phyloP scores from a whole-genome alignment of 2,113 vertebrate species.

The Steatornis caripensis region DNA sequence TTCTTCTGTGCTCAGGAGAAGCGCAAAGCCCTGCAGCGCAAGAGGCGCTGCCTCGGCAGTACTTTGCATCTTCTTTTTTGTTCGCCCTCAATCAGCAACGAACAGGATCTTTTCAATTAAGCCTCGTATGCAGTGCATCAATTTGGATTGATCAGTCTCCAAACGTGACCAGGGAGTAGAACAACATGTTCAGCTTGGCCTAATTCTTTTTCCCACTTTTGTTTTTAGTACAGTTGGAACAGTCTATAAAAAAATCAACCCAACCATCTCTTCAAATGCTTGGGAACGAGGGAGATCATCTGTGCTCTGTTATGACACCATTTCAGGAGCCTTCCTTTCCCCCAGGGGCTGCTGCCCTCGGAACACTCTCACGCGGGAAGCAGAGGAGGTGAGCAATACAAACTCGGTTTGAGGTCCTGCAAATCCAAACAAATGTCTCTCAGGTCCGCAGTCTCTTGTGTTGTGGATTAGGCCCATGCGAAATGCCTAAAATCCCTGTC shows the following conservation, averaged over 20 bases:
- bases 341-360: background rate
- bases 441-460: background rate
- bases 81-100: background rate
- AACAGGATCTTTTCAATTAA: background rate
- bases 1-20: background rate
- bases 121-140: background rate
- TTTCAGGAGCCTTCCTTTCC: background rate
- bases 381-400: background rate
- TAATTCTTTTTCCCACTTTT: background rate
- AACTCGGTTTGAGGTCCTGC: background rate
- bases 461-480: background rate
- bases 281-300: background rate
- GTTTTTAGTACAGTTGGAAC: background rate
- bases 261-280: background rate
- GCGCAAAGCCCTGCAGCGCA: background rate
- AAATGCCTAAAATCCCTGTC: background rate
- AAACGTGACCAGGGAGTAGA: background rate
- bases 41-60: background rate
- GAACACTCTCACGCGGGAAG: background rate
- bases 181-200: background rate
- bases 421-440: background rate
- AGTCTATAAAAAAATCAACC: background rate
- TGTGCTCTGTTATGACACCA: background rate
- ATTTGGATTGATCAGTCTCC: background rate
- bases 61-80: background rate